phyloP scores from a whole-genome alignment of 2,888 invertebrate genomes.

The Didymodactylos carnosus region DNA sequence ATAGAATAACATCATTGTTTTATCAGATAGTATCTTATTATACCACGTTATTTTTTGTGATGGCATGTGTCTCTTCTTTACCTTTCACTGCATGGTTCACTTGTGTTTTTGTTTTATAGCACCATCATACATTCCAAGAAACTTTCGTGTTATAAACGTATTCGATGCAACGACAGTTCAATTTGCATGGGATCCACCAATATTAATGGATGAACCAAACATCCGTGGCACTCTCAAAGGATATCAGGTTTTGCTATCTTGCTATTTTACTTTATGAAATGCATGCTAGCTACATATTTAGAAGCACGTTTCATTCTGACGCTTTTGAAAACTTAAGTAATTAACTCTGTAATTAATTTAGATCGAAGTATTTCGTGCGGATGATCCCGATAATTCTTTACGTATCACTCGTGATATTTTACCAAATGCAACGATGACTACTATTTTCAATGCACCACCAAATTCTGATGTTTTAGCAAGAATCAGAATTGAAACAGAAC shows the following conservation, averaged over 20 bases:
- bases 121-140: conserved; percentile 3
- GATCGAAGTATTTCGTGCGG: not conserved
- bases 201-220: not conserved
- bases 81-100: too few species aligned
- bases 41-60: too few species aligned
- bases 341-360: not conserved
- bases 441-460: not conserved
- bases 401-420: not conserved
- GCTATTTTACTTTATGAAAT: not conserved
- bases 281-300: too few species aligned
- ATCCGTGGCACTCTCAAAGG: not conserved
- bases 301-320: too few species aligned
- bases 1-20: too few species aligned
- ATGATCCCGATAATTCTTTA: not conserved
- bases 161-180: conserved; percentile 2
- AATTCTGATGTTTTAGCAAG: not conserved
- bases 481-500: not conserved
- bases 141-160: not conserved
- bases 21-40: too few species aligned
- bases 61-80: too few species aligned
- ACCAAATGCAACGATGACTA: not conserved
- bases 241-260: not conserved
- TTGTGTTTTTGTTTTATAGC: not conserved
- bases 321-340: too few species aligned
- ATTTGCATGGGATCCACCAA: conserved; percentile 12